Percentiles rank a stretch among this genome's conserved stretches.
Conservation (phyloP, 2,888 invertebrate species). For the Mythimna pallens region DNA sequence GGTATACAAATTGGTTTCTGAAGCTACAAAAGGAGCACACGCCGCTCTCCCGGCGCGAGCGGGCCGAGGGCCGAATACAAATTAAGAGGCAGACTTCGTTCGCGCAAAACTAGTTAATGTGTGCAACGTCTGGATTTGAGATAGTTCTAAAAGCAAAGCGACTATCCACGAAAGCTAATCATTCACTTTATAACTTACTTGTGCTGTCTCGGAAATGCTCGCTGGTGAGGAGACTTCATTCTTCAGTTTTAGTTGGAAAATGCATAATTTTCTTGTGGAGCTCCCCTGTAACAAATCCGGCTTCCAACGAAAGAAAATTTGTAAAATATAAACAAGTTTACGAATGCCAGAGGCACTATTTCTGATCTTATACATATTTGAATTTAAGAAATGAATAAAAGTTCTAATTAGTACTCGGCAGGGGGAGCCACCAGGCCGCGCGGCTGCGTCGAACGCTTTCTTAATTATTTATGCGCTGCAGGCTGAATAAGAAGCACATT, state of each 20-base stretch:
- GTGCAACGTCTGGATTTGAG: slow-evolving; percentile 82
- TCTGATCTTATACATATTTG: slow-evolving; percentile 43
- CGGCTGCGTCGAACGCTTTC: slow-evolving; percentile 82
- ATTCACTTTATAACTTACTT: slow-evolving; percentile 66
- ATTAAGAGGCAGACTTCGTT: slow-evolving; percentile 84
- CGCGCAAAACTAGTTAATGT: slow-evolving; percentile 84
- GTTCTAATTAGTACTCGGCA: slow-evolving; percentile 81
- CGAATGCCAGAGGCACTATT: slow-evolving; percentile 23
- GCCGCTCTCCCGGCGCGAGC: slow-evolving; percentile 76
- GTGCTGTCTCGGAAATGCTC: slow-evolving; percentile 42
- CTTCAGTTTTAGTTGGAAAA: background rate
- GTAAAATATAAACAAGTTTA: background rate
- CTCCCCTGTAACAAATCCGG: too few relatives aligned
- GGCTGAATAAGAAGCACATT: slow-evolving; percentile 82
- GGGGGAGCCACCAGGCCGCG: slow-evolving; percentile 67
- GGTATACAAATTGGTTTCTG: slow-evolving; percentile 88
- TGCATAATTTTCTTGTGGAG: background rate
- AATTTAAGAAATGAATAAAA: slow-evolving; percentile 71
- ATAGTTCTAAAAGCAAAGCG: slow-evolving; percentile 75
- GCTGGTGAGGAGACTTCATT: background rate
- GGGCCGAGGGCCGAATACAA: slow-evolving; percentile 85
- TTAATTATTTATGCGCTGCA: slow-evolving; percentile 87
- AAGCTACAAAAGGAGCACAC: slow-evolving; percentile 86
- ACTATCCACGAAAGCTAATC: slow-evolving; percentile 68
- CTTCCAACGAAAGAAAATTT: background rate